Conservation (phyloP, 2,888 invertebrate species). For the Synergus japonicus region DNA sequence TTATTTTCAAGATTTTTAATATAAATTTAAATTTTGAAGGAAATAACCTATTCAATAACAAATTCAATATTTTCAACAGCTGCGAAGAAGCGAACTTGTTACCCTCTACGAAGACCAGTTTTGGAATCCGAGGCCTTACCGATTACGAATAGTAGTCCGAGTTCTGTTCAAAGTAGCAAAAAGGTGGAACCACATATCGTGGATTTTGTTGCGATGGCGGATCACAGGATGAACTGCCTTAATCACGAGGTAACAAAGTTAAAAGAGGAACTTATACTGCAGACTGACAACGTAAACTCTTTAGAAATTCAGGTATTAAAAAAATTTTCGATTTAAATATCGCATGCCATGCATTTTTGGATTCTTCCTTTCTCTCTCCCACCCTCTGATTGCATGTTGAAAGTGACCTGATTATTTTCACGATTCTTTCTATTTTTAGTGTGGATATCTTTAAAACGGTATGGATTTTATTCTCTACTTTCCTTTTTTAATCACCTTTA, state of each 20-base stretch:
- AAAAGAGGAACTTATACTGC: slow-evolving; percentile 69
- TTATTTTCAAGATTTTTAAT: too few species aligned
- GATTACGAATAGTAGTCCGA: slow-evolving; percentile 54
- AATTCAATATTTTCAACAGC: slow-evolving; percentile 54
- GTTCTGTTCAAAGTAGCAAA: slow-evolving; percentile 63
- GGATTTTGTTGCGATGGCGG: slow-evolving; percentile 71
- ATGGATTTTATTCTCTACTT: neutral
- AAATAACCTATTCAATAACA: neutral
- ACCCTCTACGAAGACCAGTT: slow-evolving; percentile 70
- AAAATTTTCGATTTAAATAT: slow-evolving; percentile 39
- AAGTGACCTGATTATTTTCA: neutral
- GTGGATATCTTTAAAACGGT: neutral
- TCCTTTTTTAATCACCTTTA: neutral
- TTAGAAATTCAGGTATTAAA: slow-evolving; percentile 72
- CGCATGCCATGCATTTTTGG: slow-evolving; percentile 46
- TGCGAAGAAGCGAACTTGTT: slow-evolving; percentile 68
- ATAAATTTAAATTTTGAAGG: too few species aligned
- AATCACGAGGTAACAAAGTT: slow-evolving; percentile 73
- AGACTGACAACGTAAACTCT: slow-evolving; percentile 68
- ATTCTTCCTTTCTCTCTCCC: slow-evolving; percentile 32
- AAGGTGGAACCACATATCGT: slow-evolving; percentile 67
- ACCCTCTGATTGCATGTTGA: neutral
- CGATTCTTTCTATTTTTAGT: neutral
- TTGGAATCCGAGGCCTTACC: slow-evolving; percentile 70
- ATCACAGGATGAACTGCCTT: slow-evolving; percentile 72